Conservation (phyloP, 2,888 invertebrate genomes). For the Orthosia incerta region DNA sequence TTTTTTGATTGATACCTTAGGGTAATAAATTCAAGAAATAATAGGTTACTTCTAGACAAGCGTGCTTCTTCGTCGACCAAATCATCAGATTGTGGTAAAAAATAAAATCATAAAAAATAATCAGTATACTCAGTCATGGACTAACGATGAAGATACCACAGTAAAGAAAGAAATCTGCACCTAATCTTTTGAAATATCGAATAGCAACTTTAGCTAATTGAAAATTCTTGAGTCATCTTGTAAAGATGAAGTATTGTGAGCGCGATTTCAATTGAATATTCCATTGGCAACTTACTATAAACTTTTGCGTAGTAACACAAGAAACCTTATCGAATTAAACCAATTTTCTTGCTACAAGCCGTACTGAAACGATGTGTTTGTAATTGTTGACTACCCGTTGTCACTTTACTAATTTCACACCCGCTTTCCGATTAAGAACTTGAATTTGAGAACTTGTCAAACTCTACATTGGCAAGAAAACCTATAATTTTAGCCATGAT, state of each 20-base stretch:
- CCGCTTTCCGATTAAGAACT: no score
- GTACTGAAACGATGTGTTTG: neutral
- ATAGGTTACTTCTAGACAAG: no score
- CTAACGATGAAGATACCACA: neutral
- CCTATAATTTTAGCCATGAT: no score
- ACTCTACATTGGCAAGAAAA: no score
- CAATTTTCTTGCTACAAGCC: neutral
- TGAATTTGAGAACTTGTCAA: no score
- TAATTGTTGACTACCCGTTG: neutral
- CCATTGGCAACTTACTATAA: neutral
- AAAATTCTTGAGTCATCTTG: no score
- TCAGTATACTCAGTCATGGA: neutral
- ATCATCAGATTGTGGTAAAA: no score
- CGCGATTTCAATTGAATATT: neutral
- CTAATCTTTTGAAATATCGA: neutral
- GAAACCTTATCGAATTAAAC: neutral
- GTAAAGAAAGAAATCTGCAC: neutral
- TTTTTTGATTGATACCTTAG: no score
- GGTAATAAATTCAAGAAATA: no score
- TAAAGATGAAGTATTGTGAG: no score
- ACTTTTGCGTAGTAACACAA: neutral
- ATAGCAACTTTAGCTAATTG: neutral
- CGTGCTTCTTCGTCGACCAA: no score
- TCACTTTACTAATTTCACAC: neutral
- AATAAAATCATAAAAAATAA: no score